phyloP scores from a whole-genome alignment of 2,888 invertebrate genomes.

The Mycalesis mineus region DNA sequence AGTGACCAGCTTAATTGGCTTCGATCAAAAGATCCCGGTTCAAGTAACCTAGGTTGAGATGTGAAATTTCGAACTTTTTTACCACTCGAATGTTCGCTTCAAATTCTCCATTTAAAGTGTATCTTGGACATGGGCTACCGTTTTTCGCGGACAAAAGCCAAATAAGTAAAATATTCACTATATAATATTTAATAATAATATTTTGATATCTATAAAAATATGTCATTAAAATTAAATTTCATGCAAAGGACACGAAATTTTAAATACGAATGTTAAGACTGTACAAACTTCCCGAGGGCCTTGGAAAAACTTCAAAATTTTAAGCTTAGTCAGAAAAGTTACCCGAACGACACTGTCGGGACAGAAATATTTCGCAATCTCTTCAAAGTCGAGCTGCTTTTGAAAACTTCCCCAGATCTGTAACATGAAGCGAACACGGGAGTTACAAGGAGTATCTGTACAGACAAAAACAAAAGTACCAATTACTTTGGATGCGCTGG shows the following conservation, averaged over 20 bases:
- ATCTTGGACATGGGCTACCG: too few relatives aligned
- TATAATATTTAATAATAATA: too few relatives aligned
- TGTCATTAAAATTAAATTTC: neutral
- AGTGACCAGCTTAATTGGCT: too few relatives aligned
- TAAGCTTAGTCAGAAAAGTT: conserved; percentile 68
- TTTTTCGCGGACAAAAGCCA: too few relatives aligned
- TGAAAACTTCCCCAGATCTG: conserved; percentile 25
- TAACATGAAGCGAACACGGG: conserved; percentile 8
- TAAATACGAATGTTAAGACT: conserved; percentile 9
- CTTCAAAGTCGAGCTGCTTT: conserved; percentile 56
- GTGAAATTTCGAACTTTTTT: too few relatives aligned
- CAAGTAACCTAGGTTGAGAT: too few relatives aligned
- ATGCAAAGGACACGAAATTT: neutral
- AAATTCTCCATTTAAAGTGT: too few relatives aligned
- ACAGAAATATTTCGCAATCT: conserved; percentile 66
- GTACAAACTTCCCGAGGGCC: conserved; percentile 6
- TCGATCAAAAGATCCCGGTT: too few relatives aligned
- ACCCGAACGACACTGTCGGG: conserved; percentile 69
- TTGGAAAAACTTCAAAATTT: conserved; percentile 42
- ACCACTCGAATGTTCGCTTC: too few relatives aligned
- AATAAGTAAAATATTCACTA: too few relatives aligned
- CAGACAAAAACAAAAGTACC: conserved; percentile 11
- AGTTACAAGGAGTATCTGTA: conserved; percentile 7
- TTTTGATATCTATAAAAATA: too few relatives aligned
- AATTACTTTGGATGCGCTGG: neutral